These are phyloP conservation scores for Pocillopora verrucosa DNA, from an alignment of 64 coral and sea anemone species.

Conservation along the genomic window DNA sequence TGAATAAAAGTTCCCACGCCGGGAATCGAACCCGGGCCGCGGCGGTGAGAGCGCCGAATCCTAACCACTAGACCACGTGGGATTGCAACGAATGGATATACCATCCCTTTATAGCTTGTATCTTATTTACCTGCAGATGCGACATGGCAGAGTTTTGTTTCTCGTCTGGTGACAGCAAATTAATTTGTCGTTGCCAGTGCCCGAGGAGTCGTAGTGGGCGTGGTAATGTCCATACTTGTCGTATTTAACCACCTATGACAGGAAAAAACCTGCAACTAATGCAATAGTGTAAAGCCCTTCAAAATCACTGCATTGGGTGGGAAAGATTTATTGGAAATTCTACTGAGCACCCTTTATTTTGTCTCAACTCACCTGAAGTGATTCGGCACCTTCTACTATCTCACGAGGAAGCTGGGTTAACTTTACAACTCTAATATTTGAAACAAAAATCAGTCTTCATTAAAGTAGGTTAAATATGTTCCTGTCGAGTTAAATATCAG, in stretches of 20 bases:
- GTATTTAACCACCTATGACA: slow-evolving; percentile 55
- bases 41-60: neutral
- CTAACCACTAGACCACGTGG: neutral
- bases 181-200: slow-evolving; percentile 1
- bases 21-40: neutral
- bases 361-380: slow-evolving; percentile 60
- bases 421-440: slow-evolving; percentile 36
- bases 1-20: too few relatives aligned
- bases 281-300: neutral
- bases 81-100: neutral
- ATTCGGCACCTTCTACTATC: slow-evolving; percentile 66
- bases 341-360: neutral
- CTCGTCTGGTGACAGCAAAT: slow-evolving; percentile 58
- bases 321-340: too few relatives aligned
- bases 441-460: neutral
- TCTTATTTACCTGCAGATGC: slow-evolving; percentile 31
- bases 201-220: slow-evolving; percentile 66
- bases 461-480: neutral
- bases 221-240: slow-evolving; percentile 63
- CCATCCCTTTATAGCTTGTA: neutral
- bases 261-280: too few relatives aligned
- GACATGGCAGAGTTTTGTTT: slow-evolving; percentile 30
- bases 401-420: slow-evolving; percentile 61
- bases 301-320: too few relatives aligned
- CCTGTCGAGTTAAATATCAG: neutral